These are phyloP conservation scores for Porites lutea DNA, from an alignment of 64 coral and sea anemone species.

Conservation along the genomic window DNA sequence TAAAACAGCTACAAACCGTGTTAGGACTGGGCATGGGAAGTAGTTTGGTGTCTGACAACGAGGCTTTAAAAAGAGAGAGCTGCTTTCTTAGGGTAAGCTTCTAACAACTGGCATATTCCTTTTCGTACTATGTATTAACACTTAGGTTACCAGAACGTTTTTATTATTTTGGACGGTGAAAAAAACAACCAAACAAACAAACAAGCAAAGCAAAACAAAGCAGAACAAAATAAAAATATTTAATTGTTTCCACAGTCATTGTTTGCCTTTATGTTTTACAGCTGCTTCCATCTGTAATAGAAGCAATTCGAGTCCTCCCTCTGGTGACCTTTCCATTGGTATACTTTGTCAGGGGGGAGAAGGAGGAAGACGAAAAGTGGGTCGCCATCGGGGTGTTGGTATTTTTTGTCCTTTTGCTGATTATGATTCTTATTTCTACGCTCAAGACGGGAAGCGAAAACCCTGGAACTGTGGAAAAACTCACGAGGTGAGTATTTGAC, in stretches of 20 bases:
- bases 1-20: conserved; percentile 77
- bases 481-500: conserved; percentile 56
- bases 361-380: conserved; percentile 2
- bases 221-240: too few relatives aligned
- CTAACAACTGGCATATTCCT: too few relatives aligned
- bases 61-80: not conserved
- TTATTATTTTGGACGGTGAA: too few relatives aligned
- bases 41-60: not conserved
- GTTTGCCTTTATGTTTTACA: not conserved
- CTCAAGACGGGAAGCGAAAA: conserved; percentile 59
- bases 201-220: too few relatives aligned
- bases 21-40: conserved; percentile 50
- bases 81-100: conserved; percentile 3
- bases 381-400: conserved; percentile 37
- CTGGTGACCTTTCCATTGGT: conserved; percentile 19
- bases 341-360: conserved; percentile 16
- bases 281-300: conserved; percentile 1
- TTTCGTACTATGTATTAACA: too few relatives aligned
- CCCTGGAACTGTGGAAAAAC: conserved; percentile 71
- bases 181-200: too few relatives aligned
- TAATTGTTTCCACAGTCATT: too few relatives aligned
- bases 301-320: not conserved
- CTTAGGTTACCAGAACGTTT: too few relatives aligned
- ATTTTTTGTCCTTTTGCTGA: conserved; percentile 23
- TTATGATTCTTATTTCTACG: conserved; percentile 59